A percentile compares a stretch with the other conserved stretches of the same genome.
Evolutionary conservation across 2,797 vertebrate genomes (phyloP).

Genomic region (Denticeps clupeoides): DNA sequence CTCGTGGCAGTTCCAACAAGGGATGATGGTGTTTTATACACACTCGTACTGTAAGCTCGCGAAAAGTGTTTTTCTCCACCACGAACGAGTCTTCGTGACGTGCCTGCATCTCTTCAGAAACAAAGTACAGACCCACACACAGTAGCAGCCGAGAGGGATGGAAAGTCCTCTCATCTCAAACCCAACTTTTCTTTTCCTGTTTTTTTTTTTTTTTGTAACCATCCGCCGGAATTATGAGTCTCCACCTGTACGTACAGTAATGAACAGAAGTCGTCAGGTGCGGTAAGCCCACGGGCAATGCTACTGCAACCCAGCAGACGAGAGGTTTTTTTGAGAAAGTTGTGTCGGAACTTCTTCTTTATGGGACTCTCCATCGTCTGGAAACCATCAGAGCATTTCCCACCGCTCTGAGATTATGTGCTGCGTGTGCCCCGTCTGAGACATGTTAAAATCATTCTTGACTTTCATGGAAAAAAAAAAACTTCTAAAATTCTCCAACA

Average conservation of each 20-base stretch:
- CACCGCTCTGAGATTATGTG: too few species aligned
- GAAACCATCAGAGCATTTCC: background rate
- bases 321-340: background rate
- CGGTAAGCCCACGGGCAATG: background rate
- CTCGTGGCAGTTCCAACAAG: conserved; percentile 29
- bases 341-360: background rate
- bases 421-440: too few species aligned
- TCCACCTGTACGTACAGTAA: background rate
- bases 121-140: too few species aligned
- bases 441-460: too few species aligned
- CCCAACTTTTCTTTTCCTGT: too few species aligned
- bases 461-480: too few species aligned
- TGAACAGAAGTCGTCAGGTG: background rate
- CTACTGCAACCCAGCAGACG: background rate
- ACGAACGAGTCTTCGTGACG: conserved; percentile 55
- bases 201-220: too few species aligned
- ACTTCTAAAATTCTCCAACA: too few species aligned
- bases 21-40: conserved; percentile 52
- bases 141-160: too few species aligned
- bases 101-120: conserved; percentile 38
- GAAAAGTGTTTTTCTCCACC: conserved; percentile 42
- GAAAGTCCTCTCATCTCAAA: too few species aligned
- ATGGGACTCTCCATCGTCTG: background rate
- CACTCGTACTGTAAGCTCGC: conserved; percentile 52
- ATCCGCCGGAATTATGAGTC: too few species aligned